Evolutionary conservation across 2,797 vertebrate genomes (phyloP).

Genomic region (Nasua narica): DNA sequence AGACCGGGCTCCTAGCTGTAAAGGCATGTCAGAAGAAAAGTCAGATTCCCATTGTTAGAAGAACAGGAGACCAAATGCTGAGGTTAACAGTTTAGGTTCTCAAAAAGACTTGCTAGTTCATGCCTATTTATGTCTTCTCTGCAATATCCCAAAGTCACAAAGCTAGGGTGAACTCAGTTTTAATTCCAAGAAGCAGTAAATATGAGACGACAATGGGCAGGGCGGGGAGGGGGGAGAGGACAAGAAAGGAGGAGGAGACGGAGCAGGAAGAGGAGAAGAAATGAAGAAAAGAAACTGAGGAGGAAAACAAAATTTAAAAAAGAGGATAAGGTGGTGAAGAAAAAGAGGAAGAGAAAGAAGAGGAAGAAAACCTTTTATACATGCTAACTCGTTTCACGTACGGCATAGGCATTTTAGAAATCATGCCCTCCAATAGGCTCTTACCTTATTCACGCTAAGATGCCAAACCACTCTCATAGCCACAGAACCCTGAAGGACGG

Average conservation of each 20-base stretch:
- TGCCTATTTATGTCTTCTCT: background rate
- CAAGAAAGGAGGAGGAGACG: background rate
- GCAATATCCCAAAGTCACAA: background rate
- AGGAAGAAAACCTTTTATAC: background rate
- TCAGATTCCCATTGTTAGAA: background rate
- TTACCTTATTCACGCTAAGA: background rate
- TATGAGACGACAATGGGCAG: background rate
- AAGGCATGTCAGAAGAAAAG: background rate
- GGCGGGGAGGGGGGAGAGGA: fast-evolving
- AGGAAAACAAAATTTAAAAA: background rate
- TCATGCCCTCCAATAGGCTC: background rate
- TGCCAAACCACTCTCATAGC: background rate
- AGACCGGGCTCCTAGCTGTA: background rate
- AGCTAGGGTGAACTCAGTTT: background rate
- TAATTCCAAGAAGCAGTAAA: background rate
- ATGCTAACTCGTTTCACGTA: background rate
- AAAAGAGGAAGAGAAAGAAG: background rate
- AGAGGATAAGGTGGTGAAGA: background rate
- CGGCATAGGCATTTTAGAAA: fast-evolving
- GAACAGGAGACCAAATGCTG: background rate
- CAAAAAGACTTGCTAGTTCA: background rate
- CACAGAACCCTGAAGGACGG: background rate
- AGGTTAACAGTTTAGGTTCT: background rate
- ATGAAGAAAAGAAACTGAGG: background rate
- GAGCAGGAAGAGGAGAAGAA: background rate